Evolutionary conservation across 2,797 vertebrate genomes (phyloP).

Genomic region (Gorsachius magnificus): DNA sequence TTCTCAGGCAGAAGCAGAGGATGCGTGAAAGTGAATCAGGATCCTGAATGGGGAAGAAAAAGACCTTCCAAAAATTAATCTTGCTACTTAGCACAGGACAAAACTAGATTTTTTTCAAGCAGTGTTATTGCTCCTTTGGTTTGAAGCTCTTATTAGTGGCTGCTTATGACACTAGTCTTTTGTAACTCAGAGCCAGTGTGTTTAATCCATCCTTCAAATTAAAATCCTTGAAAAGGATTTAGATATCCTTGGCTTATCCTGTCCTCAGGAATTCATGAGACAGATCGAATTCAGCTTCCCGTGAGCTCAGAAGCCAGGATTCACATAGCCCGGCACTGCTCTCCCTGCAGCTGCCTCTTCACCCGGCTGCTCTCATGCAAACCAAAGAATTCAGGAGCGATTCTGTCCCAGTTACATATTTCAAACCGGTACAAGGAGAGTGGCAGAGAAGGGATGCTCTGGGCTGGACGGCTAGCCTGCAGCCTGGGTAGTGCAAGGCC

Average conservation of each 20-base stretch:
- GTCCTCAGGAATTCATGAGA: background rate
- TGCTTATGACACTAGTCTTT: background rate
- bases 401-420: accelerated
- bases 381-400: accelerated
- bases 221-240: conserved; percentile 22
- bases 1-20: background rate
- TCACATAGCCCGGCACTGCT: background rate
- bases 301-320: background rate
- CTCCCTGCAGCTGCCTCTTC: background rate
- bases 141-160: background rate
- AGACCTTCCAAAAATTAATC: background rate
- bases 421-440: accelerated
- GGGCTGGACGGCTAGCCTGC: background rate
- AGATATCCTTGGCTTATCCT: background rate
- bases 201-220: conserved; percentile 13
- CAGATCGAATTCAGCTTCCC: background rate
- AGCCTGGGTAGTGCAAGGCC: background rate
- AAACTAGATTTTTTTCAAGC: background rate
- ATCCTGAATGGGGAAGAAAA: background rate
- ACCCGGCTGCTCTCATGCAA: accelerated
- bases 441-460: background rate
- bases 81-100: background rate
- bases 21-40: background rate
- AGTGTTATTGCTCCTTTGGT: background rate
- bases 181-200: background rate